A percentile compares a stretch with the other conserved stretches of the same genome.
Conservation (phyloP, 2,888 invertebrate species). For the Polyommatus icarus region DNA sequence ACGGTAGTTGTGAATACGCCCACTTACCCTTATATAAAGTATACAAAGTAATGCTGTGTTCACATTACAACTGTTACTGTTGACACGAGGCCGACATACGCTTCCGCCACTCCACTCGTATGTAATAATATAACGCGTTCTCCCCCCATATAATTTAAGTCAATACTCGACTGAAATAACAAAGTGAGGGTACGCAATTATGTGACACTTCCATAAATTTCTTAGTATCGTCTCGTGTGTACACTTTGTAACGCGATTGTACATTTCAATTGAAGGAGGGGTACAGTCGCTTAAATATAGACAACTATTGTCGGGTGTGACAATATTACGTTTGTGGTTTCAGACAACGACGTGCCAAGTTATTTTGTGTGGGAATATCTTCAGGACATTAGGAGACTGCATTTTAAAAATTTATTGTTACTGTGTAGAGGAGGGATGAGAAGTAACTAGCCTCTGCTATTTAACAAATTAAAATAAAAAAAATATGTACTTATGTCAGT, state of each 20-base stretch:
- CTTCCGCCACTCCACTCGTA: not conserved
- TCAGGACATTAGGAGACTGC: no score
- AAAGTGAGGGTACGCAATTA: not conserved
- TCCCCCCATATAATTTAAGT: conserved; percentile 5
- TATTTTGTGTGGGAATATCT: not conserved
- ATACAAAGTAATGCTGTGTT: not conserved
- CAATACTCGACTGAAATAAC: conserved; percentile 3
- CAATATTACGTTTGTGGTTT: not conserved
- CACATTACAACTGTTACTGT: not conserved
- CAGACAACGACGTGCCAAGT: not conserved
- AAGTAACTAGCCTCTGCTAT: no score
- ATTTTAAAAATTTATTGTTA: no score
- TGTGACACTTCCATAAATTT: not conserved
- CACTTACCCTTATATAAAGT: no score
- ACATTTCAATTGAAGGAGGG: not conserved
- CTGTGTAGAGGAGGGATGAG: no score
- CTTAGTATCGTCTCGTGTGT: not conserved
- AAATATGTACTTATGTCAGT: no score
- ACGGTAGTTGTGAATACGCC: no score
- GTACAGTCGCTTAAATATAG: not conserved
- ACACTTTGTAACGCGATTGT: not conserved
- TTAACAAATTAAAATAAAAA: no score
- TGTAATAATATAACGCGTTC: not conserved
- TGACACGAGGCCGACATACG: not conserved
- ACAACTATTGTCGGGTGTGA: not conserved